These are phyloP conservation scores for Halisarca cf. caerulea DNA, from an alignment of 37 sponge, comb jelly and placozoan species.

Conservation along the genomic window DNA sequence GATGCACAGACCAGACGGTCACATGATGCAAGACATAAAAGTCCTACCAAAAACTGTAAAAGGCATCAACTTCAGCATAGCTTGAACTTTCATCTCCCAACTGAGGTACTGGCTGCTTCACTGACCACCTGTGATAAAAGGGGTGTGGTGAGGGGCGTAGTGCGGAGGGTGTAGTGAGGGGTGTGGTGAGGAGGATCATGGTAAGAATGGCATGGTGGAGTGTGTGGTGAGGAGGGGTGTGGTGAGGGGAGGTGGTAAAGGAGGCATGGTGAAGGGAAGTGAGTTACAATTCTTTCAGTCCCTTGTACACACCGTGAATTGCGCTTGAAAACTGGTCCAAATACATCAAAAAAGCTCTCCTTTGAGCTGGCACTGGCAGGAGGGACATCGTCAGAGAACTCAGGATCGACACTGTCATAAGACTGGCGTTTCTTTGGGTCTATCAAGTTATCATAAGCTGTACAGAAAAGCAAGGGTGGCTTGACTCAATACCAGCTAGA, in stretches of 20 bases:
- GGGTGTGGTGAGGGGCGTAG: too few species aligned
- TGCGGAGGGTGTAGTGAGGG: too few species aligned
- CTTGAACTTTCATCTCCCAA: conserved; percentile 62
- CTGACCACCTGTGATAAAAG: conserved; percentile 68
- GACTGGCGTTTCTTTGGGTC: conserved; percentile 66
- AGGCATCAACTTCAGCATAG: conserved; percentile 77
- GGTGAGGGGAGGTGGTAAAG: too few species aligned
- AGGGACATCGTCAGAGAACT: conserved; percentile 82
- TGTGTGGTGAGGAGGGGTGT: too few species aligned
- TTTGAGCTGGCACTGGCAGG: conserved; percentile 41
- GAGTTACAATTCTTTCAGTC: too few species aligned
- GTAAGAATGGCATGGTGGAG: too few species aligned
- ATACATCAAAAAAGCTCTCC: conserved; percentile 83
- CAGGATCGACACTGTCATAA: conserved; percentile 95
- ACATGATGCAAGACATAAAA: too few species aligned
- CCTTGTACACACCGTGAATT: conserved; percentile 64
- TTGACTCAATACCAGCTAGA: too few species aligned
- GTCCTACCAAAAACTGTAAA: conserved; percentile 92
- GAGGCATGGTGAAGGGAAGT: too few species aligned
- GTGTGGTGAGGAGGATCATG: too few species aligned
- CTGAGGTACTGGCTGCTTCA: conserved; percentile 75
- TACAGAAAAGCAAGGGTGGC: background rate
- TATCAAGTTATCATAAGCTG: conserved; percentile 76
- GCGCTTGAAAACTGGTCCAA: conserved; percentile 73
- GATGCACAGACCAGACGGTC: too few species aligned